A percentile compares a stretch with the other conserved stretches of the same genome.
Evolutionary conservation across 2,797 vertebrate species (phyloP).

Genomic region (Xenopus petersii): DNA sequence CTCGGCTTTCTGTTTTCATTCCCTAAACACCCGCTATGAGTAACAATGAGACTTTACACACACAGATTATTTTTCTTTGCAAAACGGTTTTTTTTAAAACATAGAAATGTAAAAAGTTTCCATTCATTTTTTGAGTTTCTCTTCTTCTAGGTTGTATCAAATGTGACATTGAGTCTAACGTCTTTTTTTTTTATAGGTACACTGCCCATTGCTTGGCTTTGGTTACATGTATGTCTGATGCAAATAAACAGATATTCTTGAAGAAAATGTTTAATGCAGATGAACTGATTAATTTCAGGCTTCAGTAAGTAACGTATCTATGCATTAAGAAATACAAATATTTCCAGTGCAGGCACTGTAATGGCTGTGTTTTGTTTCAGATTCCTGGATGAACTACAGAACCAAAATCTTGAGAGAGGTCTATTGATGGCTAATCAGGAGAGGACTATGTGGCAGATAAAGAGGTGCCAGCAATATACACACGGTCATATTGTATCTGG

Average conservation of each 20-base stretch:
- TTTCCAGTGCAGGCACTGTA: neutral
- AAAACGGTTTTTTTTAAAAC: no score
- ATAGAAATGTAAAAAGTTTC: no score
- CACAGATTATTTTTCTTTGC: no score
- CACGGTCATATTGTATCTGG: slow-evolving; percentile 78
- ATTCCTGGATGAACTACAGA: slow-evolving; percentile 82
- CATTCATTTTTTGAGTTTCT: no score
- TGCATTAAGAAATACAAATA: no score
- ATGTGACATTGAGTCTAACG: no score
- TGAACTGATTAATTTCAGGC: slow-evolving; percentile 87
- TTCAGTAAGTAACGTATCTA: slow-evolving; percentile 74
- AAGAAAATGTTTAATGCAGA: slow-evolving; percentile 86
- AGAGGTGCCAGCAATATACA: slow-evolving; percentile 69
- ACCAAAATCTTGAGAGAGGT: slow-evolving; percentile 80
- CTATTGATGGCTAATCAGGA: slow-evolving; percentile 84
- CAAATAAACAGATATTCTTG: slow-evolving; percentile 90
- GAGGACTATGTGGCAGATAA: slow-evolving; percentile 75
- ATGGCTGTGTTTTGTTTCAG: slow-evolving; percentile 60
- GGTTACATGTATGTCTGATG: slow-evolving; percentile 92
- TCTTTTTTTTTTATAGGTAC: slow-evolving; percentile 71
- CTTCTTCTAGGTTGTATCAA: no score
- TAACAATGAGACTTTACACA: no score
- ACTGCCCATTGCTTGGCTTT: slow-evolving; percentile 90
- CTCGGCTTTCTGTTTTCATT: no score
- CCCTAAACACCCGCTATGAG: no score